Base-by-base conservation (phyloP, 2,888 invertebrate genomes). In the Erpobdella octoculata region DNA sequence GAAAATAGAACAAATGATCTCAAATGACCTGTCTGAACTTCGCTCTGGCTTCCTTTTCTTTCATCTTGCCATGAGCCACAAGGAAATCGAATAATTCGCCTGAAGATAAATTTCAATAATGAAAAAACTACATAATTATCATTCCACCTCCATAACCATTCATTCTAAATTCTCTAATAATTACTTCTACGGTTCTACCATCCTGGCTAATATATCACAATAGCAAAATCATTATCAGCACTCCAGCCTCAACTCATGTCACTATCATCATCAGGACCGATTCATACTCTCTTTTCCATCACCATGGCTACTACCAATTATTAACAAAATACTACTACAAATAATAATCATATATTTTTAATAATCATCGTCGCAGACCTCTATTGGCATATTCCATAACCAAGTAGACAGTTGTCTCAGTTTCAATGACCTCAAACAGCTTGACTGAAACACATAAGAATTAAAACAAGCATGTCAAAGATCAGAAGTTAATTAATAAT, bases 351-450 rank as follows among this genome's bases (percentile, higher is more conserved):
- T 41, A 46, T 25, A 31, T 1, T 9, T 21, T 12, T n/a, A 9
- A 25, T n/a, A 12, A 59, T 59, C 21, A n/a, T 59, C 18, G 38
- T 2, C 18, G 78, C 80, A 79, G 78, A 84, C 86, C 97, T 72
- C 97, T 97, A 78, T 94, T 94, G 76, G 98, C 98, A 86, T 98
- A 99, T 86, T 99, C 98, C 96, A 99, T 97, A 76, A 99, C 98
- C 84, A 99, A 89, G 87, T 99, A 99, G 82, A 99, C 87, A 77
- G 97, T 98, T 88, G 96, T 96, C 85, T 98, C 98, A 76, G 97
- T 98, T 88, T 99, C 97, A 85, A 99, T 98, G 76, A 99, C 98
- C 89, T 97, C 96, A 87, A 94, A 95, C 72, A 84, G 74, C 78
- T 83, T 83, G 36, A 83, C 83, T 83, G 79, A 71, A 81, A 80